A percentile compares a stretch with the other conserved stretches of the same genome.
Evolutionary conservation across 2,888 invertebrate genomes (phyloP).

Genomic region (Polyommatus icarus): DNA sequence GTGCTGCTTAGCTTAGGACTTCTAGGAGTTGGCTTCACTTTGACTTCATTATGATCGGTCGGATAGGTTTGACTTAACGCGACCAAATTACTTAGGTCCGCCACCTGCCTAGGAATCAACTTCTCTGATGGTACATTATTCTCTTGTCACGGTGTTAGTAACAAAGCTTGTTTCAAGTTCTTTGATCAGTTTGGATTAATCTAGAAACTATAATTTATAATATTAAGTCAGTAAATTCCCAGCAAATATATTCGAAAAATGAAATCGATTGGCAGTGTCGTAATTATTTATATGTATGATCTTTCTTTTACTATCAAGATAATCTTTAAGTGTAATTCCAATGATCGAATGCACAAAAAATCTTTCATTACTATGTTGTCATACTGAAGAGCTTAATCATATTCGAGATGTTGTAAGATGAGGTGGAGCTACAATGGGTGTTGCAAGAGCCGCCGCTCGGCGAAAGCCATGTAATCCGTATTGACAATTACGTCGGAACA

Average conservation of each 20-base stretch:
- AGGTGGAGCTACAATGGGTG: slow-evolving; percentile 75
- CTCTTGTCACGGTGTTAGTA: too few species aligned
- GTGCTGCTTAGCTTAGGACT: too few species aligned
- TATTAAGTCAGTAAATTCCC: not conserved
- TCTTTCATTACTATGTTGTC: slow-evolving; percentile 53
- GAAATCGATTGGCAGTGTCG: not conserved
- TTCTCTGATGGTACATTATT: too few species aligned
- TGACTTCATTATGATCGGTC: too few species aligned
- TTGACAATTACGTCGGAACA: slow-evolving; percentile 55
- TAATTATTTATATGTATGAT: not conserved
- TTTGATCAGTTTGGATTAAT: too few species aligned
- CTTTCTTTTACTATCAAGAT: not conserved
- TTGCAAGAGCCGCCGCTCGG: slow-evolving; percentile 65
- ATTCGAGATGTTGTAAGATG: slow-evolving; percentile 73
- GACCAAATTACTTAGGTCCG: too few species aligned
- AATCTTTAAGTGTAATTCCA: not conserved
- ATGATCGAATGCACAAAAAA: not conserved
- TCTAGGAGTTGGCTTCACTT: too few species aligned
- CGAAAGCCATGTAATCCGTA: slow-evolving; percentile 71
- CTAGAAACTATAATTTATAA: too few species aligned
- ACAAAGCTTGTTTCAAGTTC: too few species aligned
- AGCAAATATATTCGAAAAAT: not conserved
- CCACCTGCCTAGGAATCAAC: too few species aligned
- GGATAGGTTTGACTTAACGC: too few species aligned
- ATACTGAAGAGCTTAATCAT: slow-evolving; percentile 72